These are phyloP conservation scores for Nymphalis polychloros DNA, from an alignment of 2,888 invertebrate genomes.

Conservation along the genomic window DNA sequence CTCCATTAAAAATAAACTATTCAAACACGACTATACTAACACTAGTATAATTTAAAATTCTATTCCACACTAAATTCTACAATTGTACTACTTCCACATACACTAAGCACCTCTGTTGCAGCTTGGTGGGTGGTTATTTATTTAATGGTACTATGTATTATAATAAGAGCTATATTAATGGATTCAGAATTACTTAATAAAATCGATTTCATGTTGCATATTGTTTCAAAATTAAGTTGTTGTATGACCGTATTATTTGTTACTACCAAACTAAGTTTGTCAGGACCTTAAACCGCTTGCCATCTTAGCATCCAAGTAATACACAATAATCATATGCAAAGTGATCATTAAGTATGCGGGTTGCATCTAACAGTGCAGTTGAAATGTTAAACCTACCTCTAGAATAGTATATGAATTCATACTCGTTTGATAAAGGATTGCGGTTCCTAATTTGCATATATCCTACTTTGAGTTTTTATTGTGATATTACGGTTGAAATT, in stretches of 20 bases:
- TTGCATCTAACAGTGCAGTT: slow-evolving; percentile 45
- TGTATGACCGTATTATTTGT: slow-evolving; percentile 28
- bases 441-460: slow-evolving; percentile 36
- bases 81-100: too few relatives aligned
- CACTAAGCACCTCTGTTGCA: too few relatives aligned
- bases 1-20: too few relatives aligned
- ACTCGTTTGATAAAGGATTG: slow-evolving; percentile 38
- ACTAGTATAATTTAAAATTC: too few relatives aligned
- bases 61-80: too few relatives aligned
- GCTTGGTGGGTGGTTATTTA: too few relatives aligned
- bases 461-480: slow-evolving; percentile 34
- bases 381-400: slow-evolving; percentile 41
- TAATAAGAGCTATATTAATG: not conserved
- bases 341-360: slow-evolving; percentile 51
- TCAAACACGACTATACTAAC: too few relatives aligned
- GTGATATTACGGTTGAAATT: slow-evolving; percentile 27
- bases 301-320: slow-evolving; percentile 38
- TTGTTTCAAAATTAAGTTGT: slow-evolving; percentile 23
- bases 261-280: slow-evolving; percentile 29
- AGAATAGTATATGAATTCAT: slow-evolving; percentile 35
- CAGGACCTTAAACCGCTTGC: slow-evolving; percentile 38
- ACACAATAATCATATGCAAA: slow-evolving; percentile 52
- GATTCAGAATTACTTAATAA: slow-evolving; percentile 10
- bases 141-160: too few relatives aligned
- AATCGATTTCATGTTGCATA: slow-evolving; percentile 9